Evolutionary conservation across 2,113 vertebrate species (phyloP), one percentile per base, ranked within the genome.

Genomic region (Cavia aperea): DNA sequence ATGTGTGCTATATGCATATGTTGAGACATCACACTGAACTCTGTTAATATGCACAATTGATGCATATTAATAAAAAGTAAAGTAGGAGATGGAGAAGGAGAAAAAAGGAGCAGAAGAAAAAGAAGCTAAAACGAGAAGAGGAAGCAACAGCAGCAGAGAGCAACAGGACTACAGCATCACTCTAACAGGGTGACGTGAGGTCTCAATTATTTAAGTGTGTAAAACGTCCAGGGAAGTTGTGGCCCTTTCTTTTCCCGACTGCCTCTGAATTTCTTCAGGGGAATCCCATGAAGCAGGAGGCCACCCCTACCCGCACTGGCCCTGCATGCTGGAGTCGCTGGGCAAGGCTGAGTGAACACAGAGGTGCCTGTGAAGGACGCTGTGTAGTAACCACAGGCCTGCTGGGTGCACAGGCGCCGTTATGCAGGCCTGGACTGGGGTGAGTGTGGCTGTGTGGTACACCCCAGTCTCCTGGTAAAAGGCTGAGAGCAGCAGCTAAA

Each of bases 231-330:
- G 83, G 62, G 33, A 60, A 31, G 4, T 15, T 23, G 63, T 58
- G 49, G 82, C 4, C 0, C 31, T 75, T n/a, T 83, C 70, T 81
- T 39, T 66, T 65, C 13, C 43, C 18, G 77, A 33, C 56, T 62
- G 4, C 36, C 10, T 43, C 66, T 46, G 63, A 7, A 6, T 7
- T 73, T 16, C n/a, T 83, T 31, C n/a, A 13, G 65, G 72, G 54
- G 18, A 81, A 60, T 8, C n/a, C 49, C 7, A 2, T 1, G n/a
- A 46, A 81, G 24, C 23, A 29, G 56, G 36, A 66, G 46, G 7
- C 43, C n/a, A 21, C 5, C 9, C 23, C 0, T 0, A 6, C n/a
- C 46, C 84, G 2, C 0, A 0, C 4, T 0, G 0, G 54, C 31
- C 58, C 58, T 15, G 77, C 49, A 54, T 0, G 54, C 33, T 87